These are phyloP conservation scores for Xiphorhynchus erythropygius DNA, from an alignment of 2,797 vertebrate genomes.

Conservation along the genomic window DNA sequence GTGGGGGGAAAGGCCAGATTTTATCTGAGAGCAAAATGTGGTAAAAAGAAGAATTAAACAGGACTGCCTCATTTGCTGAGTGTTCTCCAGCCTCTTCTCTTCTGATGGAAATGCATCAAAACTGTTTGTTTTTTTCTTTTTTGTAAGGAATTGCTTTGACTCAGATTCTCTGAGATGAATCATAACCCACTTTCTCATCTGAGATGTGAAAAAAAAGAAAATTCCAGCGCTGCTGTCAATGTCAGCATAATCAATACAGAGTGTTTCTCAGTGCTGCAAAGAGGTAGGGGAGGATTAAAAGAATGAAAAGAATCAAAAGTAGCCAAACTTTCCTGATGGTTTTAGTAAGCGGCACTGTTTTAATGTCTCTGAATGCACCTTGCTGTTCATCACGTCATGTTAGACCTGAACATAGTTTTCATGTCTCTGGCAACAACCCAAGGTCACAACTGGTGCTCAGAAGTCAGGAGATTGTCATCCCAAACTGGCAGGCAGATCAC, in stretches of 20 bases:
- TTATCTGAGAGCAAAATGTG: constrained; percentile 69
- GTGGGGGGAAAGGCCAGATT: constrained; percentile 12
- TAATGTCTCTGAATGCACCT: not conserved
- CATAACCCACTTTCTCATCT: constrained; percentile 78
- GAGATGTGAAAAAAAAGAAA: constrained; percentile 36
- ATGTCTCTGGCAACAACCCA: not conserved
- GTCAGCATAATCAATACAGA: constrained; percentile 72
- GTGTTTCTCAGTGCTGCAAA: not conserved
- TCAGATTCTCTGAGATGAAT: constrained; percentile 76
- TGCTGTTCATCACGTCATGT: not conserved
- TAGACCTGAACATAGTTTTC: not conserved
- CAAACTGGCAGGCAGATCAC: not conserved
- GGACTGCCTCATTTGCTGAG: constrained; percentile 67
- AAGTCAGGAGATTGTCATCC: constrained; percentile 1
- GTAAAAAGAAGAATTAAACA: constrained; percentile 39
- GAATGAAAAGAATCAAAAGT: constrained; percentile 22
- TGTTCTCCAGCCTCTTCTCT: constrained; percentile 62
- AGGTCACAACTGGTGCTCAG: not conserved
- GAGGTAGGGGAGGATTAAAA: constrained; percentile 17
- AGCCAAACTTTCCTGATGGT: constrained; percentile 15
- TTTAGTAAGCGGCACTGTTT: constrained; percentile 5
- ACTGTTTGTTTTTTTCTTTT: constrained; percentile 28
- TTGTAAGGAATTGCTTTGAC: constrained; percentile 72
- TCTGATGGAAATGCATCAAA: constrained; percentile 70
- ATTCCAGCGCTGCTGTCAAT: constrained; percentile 43